Evolutionary conservation across 2,888 invertebrate species (phyloP).

Genomic region (Heliconius erato): DNA sequence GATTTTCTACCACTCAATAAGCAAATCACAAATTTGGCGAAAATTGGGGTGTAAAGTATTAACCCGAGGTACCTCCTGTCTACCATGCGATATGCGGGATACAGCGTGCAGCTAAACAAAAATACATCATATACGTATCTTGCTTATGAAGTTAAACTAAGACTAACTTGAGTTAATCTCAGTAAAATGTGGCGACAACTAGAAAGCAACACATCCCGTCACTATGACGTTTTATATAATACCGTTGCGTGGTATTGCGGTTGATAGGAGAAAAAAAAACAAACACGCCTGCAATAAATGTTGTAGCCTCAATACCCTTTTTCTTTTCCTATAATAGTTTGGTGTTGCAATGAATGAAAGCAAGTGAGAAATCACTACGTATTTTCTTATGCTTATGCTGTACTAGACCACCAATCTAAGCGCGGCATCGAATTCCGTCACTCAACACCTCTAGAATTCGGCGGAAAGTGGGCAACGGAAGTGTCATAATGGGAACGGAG

Average conservation of each 20-base stretch:
- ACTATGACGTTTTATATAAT: slow-evolving; percentile 2
- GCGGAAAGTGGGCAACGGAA: no score
- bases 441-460: no score
- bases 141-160: background rate
- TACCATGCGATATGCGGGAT: background rate
- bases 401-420: no score
- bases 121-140: background rate
- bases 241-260: slow-evolving; percentile 4
- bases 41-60: background rate
- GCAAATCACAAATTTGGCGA: background rate
- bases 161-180: background rate
- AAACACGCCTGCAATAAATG: background rate
- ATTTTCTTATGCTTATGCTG: no score
- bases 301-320: background rate
- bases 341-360: background rate
- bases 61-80: background rate
- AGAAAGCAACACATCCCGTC: background rate
- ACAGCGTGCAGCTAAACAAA: background rate
- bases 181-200: background rate
- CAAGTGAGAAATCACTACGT: background rate
- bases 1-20: no score
- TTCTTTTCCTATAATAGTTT: background rate
- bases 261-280: background rate
- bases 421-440: no score
- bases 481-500: no score